A percentile compares a stretch with the other conserved stretches of the same genome.
These are phyloP conservation scores for Timandra comae DNA, from an alignment of 2,888 invertebrate species.

Conservation along the genomic window DNA sequence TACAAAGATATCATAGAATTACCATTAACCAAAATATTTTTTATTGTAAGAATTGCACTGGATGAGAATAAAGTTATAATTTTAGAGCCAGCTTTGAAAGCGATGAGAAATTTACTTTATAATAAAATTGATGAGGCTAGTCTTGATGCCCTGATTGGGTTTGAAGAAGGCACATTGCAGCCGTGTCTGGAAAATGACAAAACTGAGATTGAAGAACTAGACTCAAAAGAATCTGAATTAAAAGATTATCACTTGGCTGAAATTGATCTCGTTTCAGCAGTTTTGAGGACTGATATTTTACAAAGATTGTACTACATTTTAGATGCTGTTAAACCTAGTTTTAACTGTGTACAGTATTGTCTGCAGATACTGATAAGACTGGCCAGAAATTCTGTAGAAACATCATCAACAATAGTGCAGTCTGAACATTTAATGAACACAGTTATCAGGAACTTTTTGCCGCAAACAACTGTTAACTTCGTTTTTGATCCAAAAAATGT, in stretches of 20 bases:
- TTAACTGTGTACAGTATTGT: constrained; percentile 83
- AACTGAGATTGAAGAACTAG: constrained; percentile 73
- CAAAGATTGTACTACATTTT: constrained; percentile 86
- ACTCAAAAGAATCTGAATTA: constrained; percentile 77
- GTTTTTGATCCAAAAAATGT: constrained; percentile 57
- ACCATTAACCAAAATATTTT: constrained; percentile 85
- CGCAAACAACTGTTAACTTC: constrained; percentile 52
- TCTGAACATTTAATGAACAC: constrained; percentile 80
- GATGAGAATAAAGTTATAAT: constrained; percentile 88
- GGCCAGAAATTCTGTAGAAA: constrained; percentile 84
- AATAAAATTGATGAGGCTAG: constrained; percentile 88
- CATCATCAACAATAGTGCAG: constrained; percentile 78
- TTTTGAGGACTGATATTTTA: constrained; percentile 85
- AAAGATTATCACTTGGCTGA: constrained; percentile 93
- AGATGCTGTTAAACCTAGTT: constrained; percentile 80
- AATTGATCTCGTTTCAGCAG: constrained; percentile 85
- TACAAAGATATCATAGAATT: constrained; percentile 86
- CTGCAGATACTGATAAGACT: constrained; percentile 88
- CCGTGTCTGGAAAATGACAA: constrained; percentile 75
- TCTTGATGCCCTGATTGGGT: constrained; percentile 81
- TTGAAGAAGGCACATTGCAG: constrained; percentile 79
- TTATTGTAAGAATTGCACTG: constrained; percentile 88
- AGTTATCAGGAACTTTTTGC: constrained; percentile 78
- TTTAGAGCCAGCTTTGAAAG: constrained; percentile 85
- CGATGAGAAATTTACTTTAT: constrained; percentile 84